Evolutionary conservation across 1,140 invertebrate species (phyloP), one percentile per base, ranked within the genome.

Genomic region (Eufriesea mexicana): DNA sequence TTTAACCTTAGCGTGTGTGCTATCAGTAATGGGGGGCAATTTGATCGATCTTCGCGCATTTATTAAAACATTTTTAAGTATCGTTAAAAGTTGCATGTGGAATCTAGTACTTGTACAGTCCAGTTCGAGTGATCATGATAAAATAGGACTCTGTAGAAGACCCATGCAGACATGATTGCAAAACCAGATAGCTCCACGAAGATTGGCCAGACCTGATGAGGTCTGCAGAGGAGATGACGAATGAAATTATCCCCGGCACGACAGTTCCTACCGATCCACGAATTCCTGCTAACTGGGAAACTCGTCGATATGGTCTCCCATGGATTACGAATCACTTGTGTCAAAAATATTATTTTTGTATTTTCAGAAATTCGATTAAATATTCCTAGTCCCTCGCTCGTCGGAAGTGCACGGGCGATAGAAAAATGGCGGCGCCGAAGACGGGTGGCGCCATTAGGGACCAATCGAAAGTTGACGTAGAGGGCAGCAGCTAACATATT

Each of bases 51-150:
- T 18, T 16, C 12, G 16, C 25, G 61, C 6, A 10, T 51, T 51
- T 51, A 51, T 35, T 18, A 14, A 35, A 8, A 35, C 16, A 25
- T 18, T 62, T 28, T 35, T 8, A 10, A 62, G 16, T 6, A 35
- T 20, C 12, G 8, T 62, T 20, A 51, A 51, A 51, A 10, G 49
- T 51, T 42, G 49, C 23, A 45, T 49, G 68, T 64, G 20, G 6
- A 0, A 20, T 51, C 49, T 18, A 8, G 23, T 5, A 9, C 64
- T 45, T n/a, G 54, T 42, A 47, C 47, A 51, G n/a, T 71, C 42
- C 75, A 55, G 67, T 84, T 80, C 35, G 68, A 55, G 35, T 10
- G 42, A 42, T 61, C 45, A 16, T 28, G 59, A 23, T 28, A 49
- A 62, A 49, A 28, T 75, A 18, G 23, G 0, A 20, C 9, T 14